A percentile compares a stretch with the other conserved stretches of the same genome.
Evolutionary conservation across 2,113 vertebrate genomes (phyloP).

Genomic region (Meleagris gallopavo): DNA sequence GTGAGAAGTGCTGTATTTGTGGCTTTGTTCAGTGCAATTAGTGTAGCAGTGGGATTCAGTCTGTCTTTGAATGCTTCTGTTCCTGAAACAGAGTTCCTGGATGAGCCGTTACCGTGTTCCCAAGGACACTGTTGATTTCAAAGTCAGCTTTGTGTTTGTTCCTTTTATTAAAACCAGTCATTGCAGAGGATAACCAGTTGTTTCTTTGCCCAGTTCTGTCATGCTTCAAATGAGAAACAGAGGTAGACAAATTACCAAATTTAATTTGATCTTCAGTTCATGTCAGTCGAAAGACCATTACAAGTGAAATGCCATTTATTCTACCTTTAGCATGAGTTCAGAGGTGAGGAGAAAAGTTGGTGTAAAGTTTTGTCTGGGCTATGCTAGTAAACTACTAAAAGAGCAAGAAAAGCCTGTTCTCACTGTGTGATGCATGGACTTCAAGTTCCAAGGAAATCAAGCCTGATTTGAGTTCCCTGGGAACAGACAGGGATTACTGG

Average conservation of each 20-base stretch:
- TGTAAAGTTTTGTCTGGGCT: background rate
- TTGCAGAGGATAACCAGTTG: background rate
- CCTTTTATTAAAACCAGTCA: background rate
- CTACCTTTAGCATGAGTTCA: background rate
- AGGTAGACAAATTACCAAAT: background rate
- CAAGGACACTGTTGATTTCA: background rate
- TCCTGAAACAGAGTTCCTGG: background rate
- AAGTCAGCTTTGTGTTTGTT: background rate
- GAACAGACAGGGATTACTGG: background rate
- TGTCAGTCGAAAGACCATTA: background rate
- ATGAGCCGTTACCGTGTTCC: background rate
- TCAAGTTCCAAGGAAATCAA: background rate
- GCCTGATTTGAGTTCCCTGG: background rate
- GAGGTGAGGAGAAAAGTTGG: background rate
- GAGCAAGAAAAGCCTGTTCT: background rate
- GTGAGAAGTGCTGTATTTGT: background rate
- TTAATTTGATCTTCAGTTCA: slow-evolving; percentile 7
- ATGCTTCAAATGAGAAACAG: background rate
- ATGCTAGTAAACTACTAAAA: background rate
- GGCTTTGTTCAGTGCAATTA: background rate
- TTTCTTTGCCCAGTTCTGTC: background rate
- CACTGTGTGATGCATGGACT: background rate
- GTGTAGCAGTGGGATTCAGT: background rate
- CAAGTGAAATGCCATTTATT: background rate
- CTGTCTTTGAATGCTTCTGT: background rate